Evolutionary conservation across 2,797 vertebrate genomes (phyloP).

Genomic region (Chiroxiphia lanceolata): DNA sequence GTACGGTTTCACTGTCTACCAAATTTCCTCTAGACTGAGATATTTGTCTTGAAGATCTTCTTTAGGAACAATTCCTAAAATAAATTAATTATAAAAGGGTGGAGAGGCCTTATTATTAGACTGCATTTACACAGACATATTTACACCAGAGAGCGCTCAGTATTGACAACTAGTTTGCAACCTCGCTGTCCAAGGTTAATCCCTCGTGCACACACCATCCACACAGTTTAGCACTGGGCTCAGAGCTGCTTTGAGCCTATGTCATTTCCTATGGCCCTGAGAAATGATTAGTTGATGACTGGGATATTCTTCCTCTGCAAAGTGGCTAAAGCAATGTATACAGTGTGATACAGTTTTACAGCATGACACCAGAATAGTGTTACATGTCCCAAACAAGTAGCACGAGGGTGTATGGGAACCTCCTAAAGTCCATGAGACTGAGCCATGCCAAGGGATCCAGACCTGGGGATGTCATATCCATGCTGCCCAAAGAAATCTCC

Average conservation of each 20-base stretch:
- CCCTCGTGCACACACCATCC: rapidly evolving
- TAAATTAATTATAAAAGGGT: neutral
- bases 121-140: neutral
- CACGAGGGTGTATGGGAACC: neutral
- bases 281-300: neutral
- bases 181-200: neutral
- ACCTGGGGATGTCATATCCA: neutral
- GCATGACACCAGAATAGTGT: neutral
- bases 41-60: neutral
- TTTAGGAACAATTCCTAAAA: neutral
- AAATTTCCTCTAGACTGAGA: neutral
- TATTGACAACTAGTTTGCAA: neutral
- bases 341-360: neutral
- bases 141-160: neutral
- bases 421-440: neutral
- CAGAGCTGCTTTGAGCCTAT: neutral
- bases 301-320: neutral
- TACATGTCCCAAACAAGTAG: neutral
- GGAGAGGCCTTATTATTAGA: neutral
- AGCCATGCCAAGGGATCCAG: neutral
- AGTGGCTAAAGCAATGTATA: neutral
- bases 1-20: neutral
- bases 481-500: neutral
- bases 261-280: neutral
- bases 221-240: neutral